Conservation (phyloP, 2,888 invertebrate species). For the Polymixis flavicincta region DNA sequence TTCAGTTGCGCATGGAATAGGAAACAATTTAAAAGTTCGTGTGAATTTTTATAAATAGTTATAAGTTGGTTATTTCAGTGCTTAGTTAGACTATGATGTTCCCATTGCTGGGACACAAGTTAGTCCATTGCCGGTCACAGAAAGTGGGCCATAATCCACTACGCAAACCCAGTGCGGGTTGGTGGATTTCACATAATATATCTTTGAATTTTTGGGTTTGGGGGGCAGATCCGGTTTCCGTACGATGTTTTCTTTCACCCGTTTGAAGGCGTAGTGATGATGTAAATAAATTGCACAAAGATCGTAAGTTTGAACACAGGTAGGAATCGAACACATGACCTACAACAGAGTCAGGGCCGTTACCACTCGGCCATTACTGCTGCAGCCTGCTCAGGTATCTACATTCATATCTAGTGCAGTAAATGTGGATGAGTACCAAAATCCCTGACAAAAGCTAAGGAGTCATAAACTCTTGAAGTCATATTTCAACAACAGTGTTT, state of each 20-base stretch:
- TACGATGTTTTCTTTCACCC: neutral
- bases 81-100: too few relatives aligned
- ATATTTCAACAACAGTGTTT: neutral
- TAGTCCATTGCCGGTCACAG: neutral
- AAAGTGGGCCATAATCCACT: neutral
- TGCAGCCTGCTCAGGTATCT: neutral
- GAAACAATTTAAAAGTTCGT: conserved; percentile 3
- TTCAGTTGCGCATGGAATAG: conserved; percentile 8
- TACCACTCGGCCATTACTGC: neutral
- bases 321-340: neutral
- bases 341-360: neutral
- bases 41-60: neutral
- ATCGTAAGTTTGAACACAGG: too few relatives aligned
- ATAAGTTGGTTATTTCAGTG: neutral
- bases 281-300: neutral
- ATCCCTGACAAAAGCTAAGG: neutral
- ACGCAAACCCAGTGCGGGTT: neutral
- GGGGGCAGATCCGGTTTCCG: neutral
- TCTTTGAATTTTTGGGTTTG: neutral
- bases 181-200: neutral
- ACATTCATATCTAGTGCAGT: neutral
- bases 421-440: neutral
- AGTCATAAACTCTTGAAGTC: neutral
- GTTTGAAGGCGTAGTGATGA: neutral
- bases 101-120: neutral